These are phyloP conservation scores for Ifrita kowaldi DNA, from an alignment of 2,113 vertebrate genomes.

Conservation along the genomic window DNA sequence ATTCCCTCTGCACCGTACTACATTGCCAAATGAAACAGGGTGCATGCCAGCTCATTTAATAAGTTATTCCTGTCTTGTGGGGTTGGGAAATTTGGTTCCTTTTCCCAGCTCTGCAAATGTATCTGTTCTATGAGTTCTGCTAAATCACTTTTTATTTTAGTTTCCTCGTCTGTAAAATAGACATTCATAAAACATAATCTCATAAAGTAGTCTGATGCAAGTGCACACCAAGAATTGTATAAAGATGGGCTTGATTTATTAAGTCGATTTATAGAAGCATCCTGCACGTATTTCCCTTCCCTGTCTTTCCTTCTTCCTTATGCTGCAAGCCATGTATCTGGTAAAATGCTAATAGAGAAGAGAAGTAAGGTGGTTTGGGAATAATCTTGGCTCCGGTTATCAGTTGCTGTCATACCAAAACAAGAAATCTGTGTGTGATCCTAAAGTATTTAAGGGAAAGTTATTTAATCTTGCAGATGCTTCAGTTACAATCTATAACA, in stretches of 20 bases:
- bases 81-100: not conserved
- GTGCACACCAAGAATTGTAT: not conserved
- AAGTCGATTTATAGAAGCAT: not conserved
- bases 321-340: not conserved
- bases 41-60: slow-evolving; percentile 2
- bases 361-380: not conserved
- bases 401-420: not conserved
- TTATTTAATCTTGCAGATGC: not conserved
- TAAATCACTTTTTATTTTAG: not conserved
- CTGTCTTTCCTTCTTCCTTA: not conserved
- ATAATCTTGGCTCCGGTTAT: not conserved
- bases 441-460: not conserved
- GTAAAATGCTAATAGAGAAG: not conserved
- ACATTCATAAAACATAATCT: not conserved
- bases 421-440: not conserved
- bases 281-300: not conserved
- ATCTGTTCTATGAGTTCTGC: not conserved
- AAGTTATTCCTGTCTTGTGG: not conserved
- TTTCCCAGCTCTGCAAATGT: not conserved
- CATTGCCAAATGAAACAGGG: not conserved
- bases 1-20: not conserved
- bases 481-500: not conserved
- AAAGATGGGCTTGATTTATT: not conserved
- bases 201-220: not conserved
- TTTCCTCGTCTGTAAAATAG: not conserved